Conservation (phyloP, 2,888 invertebrate genomes). For the Erebia palarica region DNA sequence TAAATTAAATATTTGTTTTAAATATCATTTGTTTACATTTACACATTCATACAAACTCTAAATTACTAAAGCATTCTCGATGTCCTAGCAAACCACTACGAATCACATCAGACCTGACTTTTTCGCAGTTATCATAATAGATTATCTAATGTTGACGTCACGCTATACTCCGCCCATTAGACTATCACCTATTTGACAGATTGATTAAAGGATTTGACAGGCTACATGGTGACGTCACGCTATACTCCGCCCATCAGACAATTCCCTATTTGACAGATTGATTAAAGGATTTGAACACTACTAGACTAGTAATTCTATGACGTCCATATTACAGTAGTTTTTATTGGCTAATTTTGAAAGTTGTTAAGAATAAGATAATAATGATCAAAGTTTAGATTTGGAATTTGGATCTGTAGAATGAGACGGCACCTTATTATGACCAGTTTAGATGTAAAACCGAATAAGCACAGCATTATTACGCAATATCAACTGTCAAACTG, state of each 20-base stretch:
- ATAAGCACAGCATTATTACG: background rate
- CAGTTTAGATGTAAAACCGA: background rate
- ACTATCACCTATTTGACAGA: constrained; percentile 9
- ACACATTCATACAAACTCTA: constrained; percentile 76
- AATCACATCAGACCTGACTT: constrained; percentile 48
- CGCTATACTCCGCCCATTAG: background rate
- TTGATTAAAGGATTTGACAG: background rate
- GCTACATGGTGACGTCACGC: background rate
- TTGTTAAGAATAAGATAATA: too few species aligned
- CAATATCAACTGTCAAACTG: too few species aligned
- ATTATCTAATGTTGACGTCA: constrained; percentile 6
- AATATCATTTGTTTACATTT: constrained; percentile 73
- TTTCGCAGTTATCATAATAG: constrained; percentile 42
- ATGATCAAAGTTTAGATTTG: too few species aligned
- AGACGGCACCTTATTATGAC: too few species aligned
- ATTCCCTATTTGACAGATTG: constrained; percentile 8
- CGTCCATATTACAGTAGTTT: background rate
- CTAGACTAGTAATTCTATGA: too few species aligned
- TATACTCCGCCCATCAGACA: background rate
- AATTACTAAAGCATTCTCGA: constrained; percentile 73
- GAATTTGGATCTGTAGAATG: too few species aligned
- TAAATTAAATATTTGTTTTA: constrained; percentile 65
- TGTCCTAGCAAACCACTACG: constrained; percentile 59
- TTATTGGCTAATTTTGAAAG: background rate
- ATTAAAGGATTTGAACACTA: background rate